Percentiles rank a stretch among this genome's conserved stretches.
Conservation (phyloP, 2,888 invertebrate genomes). For the Metallyticus violacea region DNA sequence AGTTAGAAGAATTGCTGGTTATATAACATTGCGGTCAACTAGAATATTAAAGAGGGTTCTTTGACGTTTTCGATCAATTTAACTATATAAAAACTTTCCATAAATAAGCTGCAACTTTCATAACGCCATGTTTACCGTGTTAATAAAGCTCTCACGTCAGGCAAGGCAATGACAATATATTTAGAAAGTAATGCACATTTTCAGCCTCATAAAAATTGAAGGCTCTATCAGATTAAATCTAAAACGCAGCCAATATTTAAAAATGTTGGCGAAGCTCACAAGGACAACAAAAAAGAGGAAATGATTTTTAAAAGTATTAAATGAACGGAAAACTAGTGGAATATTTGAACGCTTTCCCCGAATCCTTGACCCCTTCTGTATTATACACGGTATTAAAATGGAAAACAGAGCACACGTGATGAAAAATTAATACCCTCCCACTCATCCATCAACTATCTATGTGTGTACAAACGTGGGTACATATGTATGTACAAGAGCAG, state of each 20-base stretch:
- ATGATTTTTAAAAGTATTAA: not conserved
- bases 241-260: not conserved
- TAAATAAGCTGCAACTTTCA: not conserved
- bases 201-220: not conserved
- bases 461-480: not conserved
- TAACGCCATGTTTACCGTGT: not conserved
- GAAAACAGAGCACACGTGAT: constrained; percentile 8
- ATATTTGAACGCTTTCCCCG: not conserved
- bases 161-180: not conserved
- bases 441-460: constrained; percentile 13
- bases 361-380: not conserved
- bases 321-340: not conserved
- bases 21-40: too few relatives aligned
- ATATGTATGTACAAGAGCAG: constrained; percentile 6
- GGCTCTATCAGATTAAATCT: not conserved
- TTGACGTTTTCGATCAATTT: not conserved
- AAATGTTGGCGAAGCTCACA: not conserved
- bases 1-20: too few relatives aligned
- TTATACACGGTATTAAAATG: constrained; percentile 7
- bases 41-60: not conserved
- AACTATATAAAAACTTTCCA: not conserved
- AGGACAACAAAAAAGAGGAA: not conserved
- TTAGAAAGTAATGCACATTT: not conserved
- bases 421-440: constrained; percentile 11
- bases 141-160: not conserved